Evolutionary conservation across 2,888 invertebrate species (phyloP), one percentile per base, ranked within the genome.

Genomic region (Notodonta dromedarius): DNA sequence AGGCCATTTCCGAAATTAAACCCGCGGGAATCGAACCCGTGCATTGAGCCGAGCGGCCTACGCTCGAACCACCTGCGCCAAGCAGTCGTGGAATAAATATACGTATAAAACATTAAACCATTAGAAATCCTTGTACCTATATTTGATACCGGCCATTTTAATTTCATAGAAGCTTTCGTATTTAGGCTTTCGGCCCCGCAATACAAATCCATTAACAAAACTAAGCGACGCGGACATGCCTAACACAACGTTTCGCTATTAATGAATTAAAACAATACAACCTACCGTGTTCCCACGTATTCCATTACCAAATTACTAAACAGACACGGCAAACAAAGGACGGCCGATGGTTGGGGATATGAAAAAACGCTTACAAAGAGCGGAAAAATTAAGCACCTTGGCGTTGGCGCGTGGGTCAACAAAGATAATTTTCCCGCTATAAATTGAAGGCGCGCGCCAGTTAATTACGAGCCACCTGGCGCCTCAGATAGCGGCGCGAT

Each of bases 391-490:
- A 56, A 56, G 56, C 56, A 42, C 42, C 56, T 56, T 56, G 9
- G 55, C 16, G 8, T 32, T 24, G 40, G 39, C 55, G 55, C 55
- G 40, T 55, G 56, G 56, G 56, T 44, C 56, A 56, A 56, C 56
- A 56, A 56, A 56, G 56, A 56, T 56, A 56, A 56, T 56, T 56
- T 56, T 56, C 56, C 56, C 14, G 56, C 56, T 13, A 44, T 56
- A 56, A 56, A 56, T 16, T 42, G 44, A 56, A 56, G 44, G 44
- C 56, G 55, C 9, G 42, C 16, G 40, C 42, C 11, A 24, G 42
- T 56, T 56, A 54, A 44, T 56, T 56, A 56, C 44, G 42, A 44
- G 44, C 16, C 40, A 44, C 44, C 40, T 42, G 42, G 35, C 52
- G 32, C 13, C 12, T 14, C 52, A 53, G 52, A 54, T 54, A 54